Evolutionary conservation across 2,888 invertebrate species (phyloP).

Genomic region (Nemurella pictetii): DNA sequence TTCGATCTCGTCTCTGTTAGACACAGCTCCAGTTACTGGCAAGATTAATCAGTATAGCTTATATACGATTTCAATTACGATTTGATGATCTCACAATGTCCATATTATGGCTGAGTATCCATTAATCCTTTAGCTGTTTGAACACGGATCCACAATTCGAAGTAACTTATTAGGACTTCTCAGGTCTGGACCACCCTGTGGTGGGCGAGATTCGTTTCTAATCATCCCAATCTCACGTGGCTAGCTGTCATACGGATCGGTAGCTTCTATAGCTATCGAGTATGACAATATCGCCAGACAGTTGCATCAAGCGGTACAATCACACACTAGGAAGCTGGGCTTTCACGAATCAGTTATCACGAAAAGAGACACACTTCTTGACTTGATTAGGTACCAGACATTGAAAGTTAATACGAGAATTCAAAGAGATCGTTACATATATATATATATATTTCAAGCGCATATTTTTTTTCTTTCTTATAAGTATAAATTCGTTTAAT

Average conservation of each 20-base stretch:
- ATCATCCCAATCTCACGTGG: neutral
- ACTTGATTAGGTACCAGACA: no score
- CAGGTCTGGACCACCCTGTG: neutral
- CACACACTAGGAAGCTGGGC: neutral
- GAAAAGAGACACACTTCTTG: no score
- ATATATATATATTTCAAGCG: neutral
- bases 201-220: neutral
- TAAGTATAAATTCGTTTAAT: neutral
- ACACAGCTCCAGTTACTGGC: neutral
- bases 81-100: neutral
- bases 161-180: neutral
- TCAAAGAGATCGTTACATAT: neutral
- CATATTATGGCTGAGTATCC: neutral
- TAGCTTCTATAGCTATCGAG: neutral
- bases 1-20: neutral
- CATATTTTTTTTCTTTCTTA: neutral
- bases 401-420: no score
- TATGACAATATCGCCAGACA: neutral
- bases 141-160: neutral
- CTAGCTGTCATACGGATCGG: neutral
- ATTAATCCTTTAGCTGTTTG: neutral
- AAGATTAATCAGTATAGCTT: neutral
- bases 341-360: neutral
- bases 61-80: neutral
- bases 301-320: neutral